Evolutionary conservation across 2,888 invertebrate genomes (phyloP).

Genomic region (Argyresthia albistria): DNA sequence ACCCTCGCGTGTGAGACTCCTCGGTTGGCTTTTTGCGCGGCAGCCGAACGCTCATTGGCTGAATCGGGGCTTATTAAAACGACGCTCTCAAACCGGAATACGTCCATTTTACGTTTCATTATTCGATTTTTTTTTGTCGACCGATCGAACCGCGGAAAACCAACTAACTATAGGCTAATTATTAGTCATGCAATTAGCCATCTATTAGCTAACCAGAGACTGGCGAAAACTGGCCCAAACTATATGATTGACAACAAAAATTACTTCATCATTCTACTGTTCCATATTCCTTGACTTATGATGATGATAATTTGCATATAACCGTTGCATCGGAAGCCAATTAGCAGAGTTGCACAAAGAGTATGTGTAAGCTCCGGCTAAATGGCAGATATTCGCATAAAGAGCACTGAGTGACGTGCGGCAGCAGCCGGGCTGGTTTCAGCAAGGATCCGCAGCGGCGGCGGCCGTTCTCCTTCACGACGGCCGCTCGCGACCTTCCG

Average conservation of each 20-base stretch:
- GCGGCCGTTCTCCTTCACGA: slow-evolving; percentile 59
- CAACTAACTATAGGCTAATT: slow-evolving; percentile 16
- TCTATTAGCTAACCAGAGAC: slow-evolving; percentile 17
- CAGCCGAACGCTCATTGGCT: slow-evolving; percentile 31
- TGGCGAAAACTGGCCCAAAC: slow-evolving; percentile 10
- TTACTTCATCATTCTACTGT: too few species aligned
- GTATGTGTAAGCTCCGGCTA: slow-evolving; percentile 17
- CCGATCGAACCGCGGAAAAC: slow-evolving; percentile 28
- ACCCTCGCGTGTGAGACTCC: slow-evolving; percentile 29
- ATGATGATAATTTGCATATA: too few species aligned
- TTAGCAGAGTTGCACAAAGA: slow-evolving; percentile 24
- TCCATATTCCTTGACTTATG: not conserved
- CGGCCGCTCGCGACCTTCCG: slow-evolving; percentile 62
- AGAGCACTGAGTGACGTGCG: not conserved
- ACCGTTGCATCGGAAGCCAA: not conserved
- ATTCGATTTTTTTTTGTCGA: slow-evolving; percentile 33
- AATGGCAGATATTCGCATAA: too few species aligned
- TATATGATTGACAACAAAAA: not conserved
- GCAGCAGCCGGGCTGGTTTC: slow-evolving; percentile 21
- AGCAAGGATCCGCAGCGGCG: slow-evolving; percentile 62
- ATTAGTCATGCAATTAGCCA: slow-evolving; percentile 27
- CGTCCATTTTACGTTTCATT: slow-evolving; percentile 36
- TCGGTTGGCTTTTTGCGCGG: slow-evolving; percentile 35
- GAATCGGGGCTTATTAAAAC: slow-evolving; percentile 34
- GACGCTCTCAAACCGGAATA: slow-evolving; percentile 42